A percentile compares a stretch with the other conserved stretches of the same genome.
Conservation (phyloP, 2,797 vertebrate genomes). For the Muscicapa comitata region DNA sequence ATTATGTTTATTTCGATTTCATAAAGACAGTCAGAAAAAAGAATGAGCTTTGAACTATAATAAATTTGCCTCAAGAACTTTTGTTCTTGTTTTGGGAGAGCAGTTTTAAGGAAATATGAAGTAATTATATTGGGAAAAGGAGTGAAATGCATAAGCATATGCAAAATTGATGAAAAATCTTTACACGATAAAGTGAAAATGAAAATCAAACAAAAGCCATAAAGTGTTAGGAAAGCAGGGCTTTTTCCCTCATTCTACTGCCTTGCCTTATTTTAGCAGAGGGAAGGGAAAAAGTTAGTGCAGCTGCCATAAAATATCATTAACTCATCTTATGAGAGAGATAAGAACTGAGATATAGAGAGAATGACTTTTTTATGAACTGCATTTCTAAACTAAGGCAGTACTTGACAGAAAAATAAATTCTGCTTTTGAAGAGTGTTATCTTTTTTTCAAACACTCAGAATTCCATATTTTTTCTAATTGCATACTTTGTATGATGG, state of each 20-base stretch:
- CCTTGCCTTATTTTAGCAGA: not conserved
- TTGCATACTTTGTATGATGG: not conserved
- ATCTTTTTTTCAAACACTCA: not conserved
- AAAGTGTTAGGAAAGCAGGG: not conserved
- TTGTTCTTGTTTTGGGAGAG: not conserved
- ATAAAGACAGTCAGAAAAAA: not conserved
- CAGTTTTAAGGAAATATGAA: not conserved
- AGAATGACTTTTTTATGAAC: not conserved
- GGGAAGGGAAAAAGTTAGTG: not conserved
- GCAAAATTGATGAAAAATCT: not conserved
- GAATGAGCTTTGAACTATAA: not conserved
- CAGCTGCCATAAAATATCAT: not conserved
- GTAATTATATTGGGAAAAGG: not conserved
- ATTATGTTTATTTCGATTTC: not conserved
- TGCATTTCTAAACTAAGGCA: not conserved
- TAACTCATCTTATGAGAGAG: not conserved
- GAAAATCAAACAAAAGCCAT: not conserved
- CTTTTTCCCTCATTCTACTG: not conserved
- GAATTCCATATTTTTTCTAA: not conserved
- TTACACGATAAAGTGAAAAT: not conserved
- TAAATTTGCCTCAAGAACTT: constrained; percentile 1
- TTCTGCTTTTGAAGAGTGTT: not conserved
- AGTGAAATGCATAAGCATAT: not conserved
- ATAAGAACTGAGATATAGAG: not conserved
- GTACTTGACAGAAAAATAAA: not conserved